Conservation (phyloP, 2,888 invertebrate species). For the Drosophila siamana region DNA sequence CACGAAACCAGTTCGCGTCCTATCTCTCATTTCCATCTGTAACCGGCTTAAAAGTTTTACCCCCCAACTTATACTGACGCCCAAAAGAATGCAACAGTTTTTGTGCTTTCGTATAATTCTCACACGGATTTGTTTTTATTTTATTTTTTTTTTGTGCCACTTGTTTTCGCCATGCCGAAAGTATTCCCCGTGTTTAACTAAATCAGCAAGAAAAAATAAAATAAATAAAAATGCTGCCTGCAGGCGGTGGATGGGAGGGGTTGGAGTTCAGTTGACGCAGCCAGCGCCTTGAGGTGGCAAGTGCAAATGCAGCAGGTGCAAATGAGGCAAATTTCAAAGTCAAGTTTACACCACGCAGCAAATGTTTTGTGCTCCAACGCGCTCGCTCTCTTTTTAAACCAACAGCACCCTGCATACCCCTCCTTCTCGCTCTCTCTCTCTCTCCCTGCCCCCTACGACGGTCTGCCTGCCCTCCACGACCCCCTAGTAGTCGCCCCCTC, state of each 20-base stretch:
- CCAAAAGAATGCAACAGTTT: conserved; percentile 64
- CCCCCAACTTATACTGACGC: not conserved
- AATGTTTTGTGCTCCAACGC: conserved; percentile 70
- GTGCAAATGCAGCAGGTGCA: conserved; percentile 72
- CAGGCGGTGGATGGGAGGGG: not conserved
- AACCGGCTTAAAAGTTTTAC: conserved; percentile 12
- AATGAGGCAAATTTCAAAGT: conserved; percentile 81
- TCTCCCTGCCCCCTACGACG: not conserved
- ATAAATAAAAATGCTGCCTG: conserved; percentile 27
- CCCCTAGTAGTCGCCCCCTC: not conserved
- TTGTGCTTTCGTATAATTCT: conserved; percentile 16
- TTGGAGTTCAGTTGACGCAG: conserved; percentile 4
- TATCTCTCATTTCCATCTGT: conserved; percentile 45
- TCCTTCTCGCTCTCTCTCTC: too few relatives aligned
- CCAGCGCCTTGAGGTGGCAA: conserved; percentile 41
- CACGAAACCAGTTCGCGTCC: conserved; percentile 56
- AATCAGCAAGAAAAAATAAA: conserved; percentile 1
- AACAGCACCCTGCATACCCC: not conserved
- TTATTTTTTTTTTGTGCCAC: conserved; percentile 17
- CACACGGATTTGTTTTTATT: not conserved
- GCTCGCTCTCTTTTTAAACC: not conserved
- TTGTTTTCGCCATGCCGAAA: conserved; percentile 51
- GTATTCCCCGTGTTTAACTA: conserved; percentile 28
- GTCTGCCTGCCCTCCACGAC: not conserved
- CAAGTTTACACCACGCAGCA: conserved; percentile 80